Conservation (phyloP, 2,113 vertebrate genomes). For the Paramormyrops kingsleyae region DNA sequence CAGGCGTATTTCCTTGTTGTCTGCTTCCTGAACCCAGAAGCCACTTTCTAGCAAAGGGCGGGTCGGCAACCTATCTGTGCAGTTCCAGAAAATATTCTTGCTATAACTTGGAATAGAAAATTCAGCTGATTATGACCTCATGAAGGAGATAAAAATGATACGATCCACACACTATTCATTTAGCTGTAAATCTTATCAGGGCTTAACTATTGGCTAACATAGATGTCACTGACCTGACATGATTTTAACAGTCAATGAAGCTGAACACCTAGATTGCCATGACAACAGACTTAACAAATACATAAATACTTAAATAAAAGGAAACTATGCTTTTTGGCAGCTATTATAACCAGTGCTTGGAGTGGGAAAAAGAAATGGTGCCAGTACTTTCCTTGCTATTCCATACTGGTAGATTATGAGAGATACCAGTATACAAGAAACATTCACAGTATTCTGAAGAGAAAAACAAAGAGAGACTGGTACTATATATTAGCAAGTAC, state of each 20-base stretch:
- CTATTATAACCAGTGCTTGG: not conserved
- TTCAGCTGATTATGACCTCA: constrained; percentile 1
- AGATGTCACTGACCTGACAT: not conserved
- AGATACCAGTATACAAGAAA: not conserved
- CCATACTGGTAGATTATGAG: not conserved
- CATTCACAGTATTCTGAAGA: not conserved
- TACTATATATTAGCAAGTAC: not conserved
- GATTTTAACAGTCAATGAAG: not conserved
- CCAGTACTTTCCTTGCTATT: not conserved
- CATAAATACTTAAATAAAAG: not conserved
- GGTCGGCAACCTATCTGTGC: not conserved
- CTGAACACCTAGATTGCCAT: not conserved
- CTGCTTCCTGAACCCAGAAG: not conserved
- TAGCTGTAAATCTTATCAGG: constrained; percentile 17
- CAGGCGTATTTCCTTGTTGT: not conserved
- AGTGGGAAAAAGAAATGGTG: not conserved
- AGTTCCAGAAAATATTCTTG: not conserved
- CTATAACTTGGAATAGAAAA: not conserved
- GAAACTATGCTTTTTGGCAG: not conserved
- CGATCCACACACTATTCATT: not conserved
- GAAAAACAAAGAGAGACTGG: not conserved
- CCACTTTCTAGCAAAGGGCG: too few relatives aligned
- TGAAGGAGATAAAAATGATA: constrained; percentile 2
- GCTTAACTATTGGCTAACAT: not conserved
- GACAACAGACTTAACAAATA: not conserved